A percentile compares a stretch with the other conserved stretches of the same genome.
Evolutionary conservation across 2,113 vertebrate species (phyloP).

Genomic region (Tenebrosternarchus preto): DNA sequence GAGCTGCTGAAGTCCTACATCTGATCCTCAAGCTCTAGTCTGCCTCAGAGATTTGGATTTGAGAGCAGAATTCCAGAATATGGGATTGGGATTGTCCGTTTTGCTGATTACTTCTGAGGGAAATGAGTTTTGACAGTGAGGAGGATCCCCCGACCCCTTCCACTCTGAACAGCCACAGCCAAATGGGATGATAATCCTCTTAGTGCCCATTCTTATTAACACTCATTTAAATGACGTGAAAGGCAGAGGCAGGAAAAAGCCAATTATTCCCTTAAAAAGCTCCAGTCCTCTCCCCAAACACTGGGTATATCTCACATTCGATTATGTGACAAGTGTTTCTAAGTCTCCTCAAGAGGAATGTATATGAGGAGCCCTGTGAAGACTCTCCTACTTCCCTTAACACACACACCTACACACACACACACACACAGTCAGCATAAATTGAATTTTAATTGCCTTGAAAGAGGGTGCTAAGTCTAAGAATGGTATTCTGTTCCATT

Average conservation of each 20-base stretch:
- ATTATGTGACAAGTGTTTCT: constrained; percentile 81
- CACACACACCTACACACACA: constrained; percentile 25
- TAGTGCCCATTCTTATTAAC: constrained; percentile 81
- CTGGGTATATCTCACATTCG: constrained; percentile 75
- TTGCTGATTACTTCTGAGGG: constrained; percentile 68
- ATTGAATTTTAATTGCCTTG: constrained; percentile 73
- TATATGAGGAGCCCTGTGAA: constrained; percentile 67
- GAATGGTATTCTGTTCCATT: constrained; percentile 64
- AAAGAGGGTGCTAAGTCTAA: constrained; percentile 46
- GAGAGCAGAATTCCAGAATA: constrained; percentile 65
- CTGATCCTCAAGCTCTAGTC: constrained; percentile 57
- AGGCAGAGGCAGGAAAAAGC: constrained; percentile 65
- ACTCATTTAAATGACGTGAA: constrained; percentile 81
- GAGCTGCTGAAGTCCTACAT: neutral
- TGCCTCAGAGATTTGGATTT: constrained; percentile 57
- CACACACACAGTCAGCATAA: constrained; percentile 47
- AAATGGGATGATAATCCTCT: constrained; percentile 80
- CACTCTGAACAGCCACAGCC: constrained; percentile 57
- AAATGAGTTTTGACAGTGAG: constrained; percentile 79
- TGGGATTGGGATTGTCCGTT: constrained; percentile 71
- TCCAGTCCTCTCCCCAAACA: constrained; percentile 66
- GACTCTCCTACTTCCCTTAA: constrained; percentile 18
- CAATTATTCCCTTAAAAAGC: constrained; percentile 73
- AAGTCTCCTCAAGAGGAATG: constrained; percentile 72
- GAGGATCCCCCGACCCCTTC: constrained; percentile 60